A percentile compares a stretch with the other conserved stretches of the same genome.
phyloP scores from a whole-genome alignment of 2,888 invertebrate species.

The Meta bourneti region DNA sequence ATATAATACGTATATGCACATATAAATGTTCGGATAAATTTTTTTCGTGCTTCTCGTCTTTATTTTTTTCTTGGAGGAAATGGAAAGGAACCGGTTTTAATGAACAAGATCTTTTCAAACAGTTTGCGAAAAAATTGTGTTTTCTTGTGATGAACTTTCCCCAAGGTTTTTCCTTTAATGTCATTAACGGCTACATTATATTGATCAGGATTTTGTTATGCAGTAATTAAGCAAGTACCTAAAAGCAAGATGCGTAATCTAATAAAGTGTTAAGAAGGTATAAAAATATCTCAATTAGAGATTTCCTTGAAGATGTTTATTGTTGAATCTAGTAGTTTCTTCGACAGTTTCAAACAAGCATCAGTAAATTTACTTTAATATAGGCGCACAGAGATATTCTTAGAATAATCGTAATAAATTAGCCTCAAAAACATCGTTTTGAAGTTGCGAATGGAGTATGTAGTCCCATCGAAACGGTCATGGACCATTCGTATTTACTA shows the following conservation, averaged over 20 bases:
- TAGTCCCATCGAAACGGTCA: too few relatives aligned
- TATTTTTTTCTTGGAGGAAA: constrained; percentile 33
- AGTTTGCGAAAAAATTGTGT: constrained; percentile 16
- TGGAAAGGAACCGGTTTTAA: constrained; percentile 43
- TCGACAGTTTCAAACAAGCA: too few relatives aligned
- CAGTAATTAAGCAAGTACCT: neutral
- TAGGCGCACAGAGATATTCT: too few relatives aligned
- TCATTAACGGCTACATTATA: neutral
- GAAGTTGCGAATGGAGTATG: too few relatives aligned
- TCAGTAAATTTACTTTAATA: too few relatives aligned
- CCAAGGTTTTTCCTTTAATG: constrained; percentile 43
- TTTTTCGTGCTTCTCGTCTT: constrained; percentile 21
- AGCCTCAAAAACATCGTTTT: too few relatives aligned
- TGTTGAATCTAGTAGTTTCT: too few relatives aligned
- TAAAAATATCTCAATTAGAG: neutral
- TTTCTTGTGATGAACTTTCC: constrained; percentile 9
- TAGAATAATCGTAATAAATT: too few relatives aligned
- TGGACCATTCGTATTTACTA: too few relatives aligned
- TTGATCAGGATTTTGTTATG: neutral
- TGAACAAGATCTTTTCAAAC: constrained; percentile 45
- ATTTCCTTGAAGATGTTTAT: neutral
- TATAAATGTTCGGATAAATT: constrained; percentile 17
- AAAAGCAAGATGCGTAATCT: neutral
- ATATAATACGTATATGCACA: constrained; percentile 31
- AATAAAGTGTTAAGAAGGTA: neutral